Evolutionary conservation across 1,140 invertebrate genomes (phyloP).

Genomic region (Drosophila bocki): DNA sequence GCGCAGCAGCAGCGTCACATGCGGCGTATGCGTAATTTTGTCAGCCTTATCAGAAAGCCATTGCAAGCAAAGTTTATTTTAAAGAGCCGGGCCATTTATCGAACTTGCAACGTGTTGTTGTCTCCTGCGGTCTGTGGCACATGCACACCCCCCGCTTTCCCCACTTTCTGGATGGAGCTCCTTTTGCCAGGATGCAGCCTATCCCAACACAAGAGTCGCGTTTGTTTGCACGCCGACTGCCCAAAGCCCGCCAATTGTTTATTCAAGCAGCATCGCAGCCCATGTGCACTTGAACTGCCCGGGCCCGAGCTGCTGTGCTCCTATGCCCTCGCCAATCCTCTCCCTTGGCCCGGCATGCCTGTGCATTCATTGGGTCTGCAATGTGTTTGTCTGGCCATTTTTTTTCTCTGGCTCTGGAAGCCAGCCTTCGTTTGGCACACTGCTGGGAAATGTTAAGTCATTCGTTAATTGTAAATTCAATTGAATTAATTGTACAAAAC

Average conservation of each 20-base stretch:
- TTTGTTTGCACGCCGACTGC: conserved; percentile 59
- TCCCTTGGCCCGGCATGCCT: conserved; percentile 26
- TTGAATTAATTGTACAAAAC: not conserved
- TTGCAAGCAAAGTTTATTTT: conserved; percentile 69
- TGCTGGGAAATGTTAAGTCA: not conserved
- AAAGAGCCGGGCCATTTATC: conserved; percentile 59
- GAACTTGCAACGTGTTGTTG: conserved; percentile 50
- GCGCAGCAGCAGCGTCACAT: conserved; percentile 32
- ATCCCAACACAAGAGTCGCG: conserved; percentile 29
- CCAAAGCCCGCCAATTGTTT: conserved; percentile 72
- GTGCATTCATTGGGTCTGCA: conserved; percentile 65
- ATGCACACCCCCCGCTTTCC: not conserved
- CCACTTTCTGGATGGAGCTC: not conserved
- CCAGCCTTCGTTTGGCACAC: conserved; percentile 12
- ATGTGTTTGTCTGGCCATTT: conserved; percentile 55
- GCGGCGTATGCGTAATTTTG: conserved; percentile 75
- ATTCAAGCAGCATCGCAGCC: conserved; percentile 67
- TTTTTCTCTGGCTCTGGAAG: conserved; percentile 19
- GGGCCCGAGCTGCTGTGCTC: not conserved
- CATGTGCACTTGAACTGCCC: conserved; percentile 29
- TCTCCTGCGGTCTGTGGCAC: conserved; percentile 21
- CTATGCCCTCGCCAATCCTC: not conserved
- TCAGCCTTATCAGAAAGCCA: conserved; percentile 67
- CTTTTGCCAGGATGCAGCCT: conserved; percentile 4
- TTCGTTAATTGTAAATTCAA: not conserved